A percentile compares a stretch with the other conserved stretches of the same genome.
phyloP scores from a whole-genome alignment of 1,140 invertebrate species.

The Ruditapes philippinarum region DNA sequence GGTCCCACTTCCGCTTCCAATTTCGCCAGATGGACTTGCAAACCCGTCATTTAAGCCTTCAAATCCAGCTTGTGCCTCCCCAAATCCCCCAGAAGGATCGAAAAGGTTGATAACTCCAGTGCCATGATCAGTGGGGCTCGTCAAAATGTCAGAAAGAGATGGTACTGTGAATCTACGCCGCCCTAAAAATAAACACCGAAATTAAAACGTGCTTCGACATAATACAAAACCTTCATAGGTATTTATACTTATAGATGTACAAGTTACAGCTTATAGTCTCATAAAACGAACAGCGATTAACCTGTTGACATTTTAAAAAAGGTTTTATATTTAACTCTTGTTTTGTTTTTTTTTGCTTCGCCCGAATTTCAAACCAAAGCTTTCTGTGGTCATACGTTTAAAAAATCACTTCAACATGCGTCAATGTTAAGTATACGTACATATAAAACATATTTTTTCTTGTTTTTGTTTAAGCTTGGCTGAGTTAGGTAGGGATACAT shows the following conservation, averaged over 20 bases:
- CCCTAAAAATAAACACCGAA: not conserved
- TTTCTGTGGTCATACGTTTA: no score
- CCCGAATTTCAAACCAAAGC: no score
- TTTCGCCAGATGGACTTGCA: not conserved
- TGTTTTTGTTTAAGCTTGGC: no score
- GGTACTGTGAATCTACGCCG: not conserved
- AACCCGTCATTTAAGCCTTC: not conserved
- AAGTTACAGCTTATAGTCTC: not conserved
- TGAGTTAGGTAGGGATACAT: no score
- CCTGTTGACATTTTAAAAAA: no score
- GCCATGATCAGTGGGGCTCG: not conserved
- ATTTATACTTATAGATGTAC: not conserved
- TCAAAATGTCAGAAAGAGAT: slow-evolving; percentile 12
- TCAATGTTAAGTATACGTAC: no score
- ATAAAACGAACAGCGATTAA: not conserved
- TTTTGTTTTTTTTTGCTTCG: no score
- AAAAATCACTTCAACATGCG: no score
- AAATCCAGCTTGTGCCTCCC: not conserved
- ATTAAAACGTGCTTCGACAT: not conserved
- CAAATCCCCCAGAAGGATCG: not conserved
- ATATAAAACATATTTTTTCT: no score
- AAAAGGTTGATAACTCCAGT: not conserved
- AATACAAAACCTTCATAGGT: not conserved
- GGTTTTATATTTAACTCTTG: no score
- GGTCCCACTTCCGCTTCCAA: not conserved